Evolutionary conservation across 2,113 vertebrate species (phyloP), one percentile per base, ranked within the genome.

Genomic region (Hemiprocne comata): DNA sequence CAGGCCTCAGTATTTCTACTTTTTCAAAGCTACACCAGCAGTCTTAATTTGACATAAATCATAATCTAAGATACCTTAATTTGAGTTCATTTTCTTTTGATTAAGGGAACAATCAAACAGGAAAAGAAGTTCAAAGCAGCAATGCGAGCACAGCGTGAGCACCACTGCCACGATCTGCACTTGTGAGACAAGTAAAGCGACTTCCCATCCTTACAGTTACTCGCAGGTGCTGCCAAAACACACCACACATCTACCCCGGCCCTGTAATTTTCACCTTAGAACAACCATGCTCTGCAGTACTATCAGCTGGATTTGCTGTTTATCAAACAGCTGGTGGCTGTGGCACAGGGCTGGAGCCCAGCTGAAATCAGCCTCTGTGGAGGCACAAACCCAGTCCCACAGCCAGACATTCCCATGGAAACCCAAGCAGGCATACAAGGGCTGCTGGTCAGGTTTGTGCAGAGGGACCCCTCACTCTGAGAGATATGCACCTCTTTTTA

Each of bases 401-500:
- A 34, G 61, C 67, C 82, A 11, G 54, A 3, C 3, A 0, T 2
- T 54, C 21, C 38, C 1, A 0, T 2, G 14, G 0, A 9, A n/a
- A 12, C 5, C 21, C 8, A 0, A 6, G 40, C 14, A 1, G 0
- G 34, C 48, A 10, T 4, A 2, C 65, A 6, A 25, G 5, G 51
- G 29, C 24, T 13, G 74, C 28, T 9, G 2, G 4, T 11, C 13
- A 4, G 46, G 17, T 17, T 64, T 13, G 23, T 38, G 11, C 36
- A 24, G 33, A 51, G 61, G 21, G 16, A 7, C 10, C 24, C 42
- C 57, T 28, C 20, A 0, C 65, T 42, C 34, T 2, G 28, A 5
- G 10, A 8, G 0, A 2, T 1, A 7, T 0, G 6, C 3, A 0
- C n/a, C 23, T 4, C 17, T 7, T 31, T 15, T 25, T 12, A 1